Base-by-base conservation (phyloP, 2,888 invertebrate species). In the Aphrophora alni region DNA sequence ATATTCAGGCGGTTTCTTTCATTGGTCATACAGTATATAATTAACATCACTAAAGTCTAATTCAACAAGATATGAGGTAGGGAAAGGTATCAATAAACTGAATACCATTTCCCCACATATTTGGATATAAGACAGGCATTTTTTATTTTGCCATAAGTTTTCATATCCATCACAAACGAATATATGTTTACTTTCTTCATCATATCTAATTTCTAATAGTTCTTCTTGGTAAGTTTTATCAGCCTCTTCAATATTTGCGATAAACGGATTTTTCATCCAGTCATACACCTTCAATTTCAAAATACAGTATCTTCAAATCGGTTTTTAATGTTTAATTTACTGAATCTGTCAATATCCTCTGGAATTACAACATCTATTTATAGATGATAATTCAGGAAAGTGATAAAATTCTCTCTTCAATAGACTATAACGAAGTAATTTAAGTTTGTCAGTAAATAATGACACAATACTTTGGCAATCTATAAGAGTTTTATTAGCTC, bases 51-150 rank as follows among this genome's bases (percentile, higher is more conserved):
- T 73, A 73, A 73, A 8, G 27, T 28, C 74, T 73, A 2, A 73
- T 73, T 73, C 74, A 5, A 73, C 28, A 38, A 73, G 74, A 28
- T 73, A 73, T 73, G 74, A 73, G 74, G 74, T 73, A 73, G 74
- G 74, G 74, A 73, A 73, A 70, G 70, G 25, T 70, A 70, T 70
- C 70, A 70, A 70, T 70, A 70, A 70, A 70, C 70, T 27, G 25
- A 73, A 28, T 28, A 73, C 12, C 3, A 4, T 73, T 73, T 73
- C 38, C n/a, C n/a, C 27, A 73, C 74, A 73, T 73, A 28, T 73
- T 33, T 73, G 26, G 24, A 38, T 33, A 44, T 14, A 44, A 14
- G 44, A 24, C 28, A 17, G 28, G 24, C 38, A 73, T 28, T 28
- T 73, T 73, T 73, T 73, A 73, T 28, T 73, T 73, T 28, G 74